Evolutionary conservation across 2,888 invertebrate genomes (phyloP).

Genomic region (Dyspetes luteomarginatus): DNA sequence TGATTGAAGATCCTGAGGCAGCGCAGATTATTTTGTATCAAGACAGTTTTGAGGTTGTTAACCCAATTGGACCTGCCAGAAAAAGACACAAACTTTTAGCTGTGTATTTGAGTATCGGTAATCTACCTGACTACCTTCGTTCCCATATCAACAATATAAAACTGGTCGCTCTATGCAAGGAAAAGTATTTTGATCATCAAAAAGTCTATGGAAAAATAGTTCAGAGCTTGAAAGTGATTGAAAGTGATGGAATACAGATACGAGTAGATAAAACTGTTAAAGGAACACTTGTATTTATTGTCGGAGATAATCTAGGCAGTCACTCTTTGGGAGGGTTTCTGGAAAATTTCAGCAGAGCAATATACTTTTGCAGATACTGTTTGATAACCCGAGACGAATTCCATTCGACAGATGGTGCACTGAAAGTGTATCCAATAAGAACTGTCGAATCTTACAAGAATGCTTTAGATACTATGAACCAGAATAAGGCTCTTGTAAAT

Average conservation of each 20-base stretch:
- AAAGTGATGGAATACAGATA: constrained; percentile 30
- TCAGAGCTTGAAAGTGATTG: constrained; percentile 38
- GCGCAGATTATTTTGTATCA: constrained; percentile 51
- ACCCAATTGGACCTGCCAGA: constrained; percentile 41
- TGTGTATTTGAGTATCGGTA: constrained; percentile 47
- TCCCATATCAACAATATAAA: constrained; percentile 53
- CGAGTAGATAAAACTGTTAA: neutral
- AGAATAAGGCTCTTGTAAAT: too few species aligned
- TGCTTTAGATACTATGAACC: too few species aligned
- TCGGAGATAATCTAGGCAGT: constrained; percentile 51
- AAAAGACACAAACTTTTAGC: constrained; percentile 47
- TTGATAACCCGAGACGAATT: too few species aligned
- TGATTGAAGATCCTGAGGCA: too few species aligned
- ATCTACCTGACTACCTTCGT: constrained; percentile 38
- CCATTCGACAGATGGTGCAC: too few species aligned
- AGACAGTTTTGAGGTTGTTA: constrained; percentile 52
- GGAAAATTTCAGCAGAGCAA: constrained; percentile 50
- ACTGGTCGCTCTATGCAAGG: constrained; percentile 46
- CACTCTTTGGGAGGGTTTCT: constrained; percentile 43
- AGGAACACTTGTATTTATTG: constrained; percentile 33
- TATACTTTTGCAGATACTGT: constrained; percentile 53
- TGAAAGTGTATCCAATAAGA: too few species aligned
- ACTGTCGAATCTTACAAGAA: too few species aligned
- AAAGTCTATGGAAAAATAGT: constrained; percentile 51
- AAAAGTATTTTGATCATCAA: constrained; percentile 51